Evolutionary conservation across 1,140 invertebrate genomes (phyloP).

Genomic region (Cotesia typhae): DNA sequence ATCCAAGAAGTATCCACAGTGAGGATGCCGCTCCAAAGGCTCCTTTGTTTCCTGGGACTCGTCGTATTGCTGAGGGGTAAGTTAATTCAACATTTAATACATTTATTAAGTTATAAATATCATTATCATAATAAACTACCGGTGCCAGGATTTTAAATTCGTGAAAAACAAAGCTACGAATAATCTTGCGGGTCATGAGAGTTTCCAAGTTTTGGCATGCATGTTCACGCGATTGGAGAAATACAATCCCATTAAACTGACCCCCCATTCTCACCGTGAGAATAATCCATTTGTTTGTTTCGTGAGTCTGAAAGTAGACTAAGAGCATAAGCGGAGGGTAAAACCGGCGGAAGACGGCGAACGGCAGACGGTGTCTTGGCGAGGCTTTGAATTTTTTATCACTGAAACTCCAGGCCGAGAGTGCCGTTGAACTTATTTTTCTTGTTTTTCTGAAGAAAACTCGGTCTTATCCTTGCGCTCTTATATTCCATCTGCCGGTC

Average conservation of each 20-base stretch:
- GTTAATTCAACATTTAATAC: not conserved
- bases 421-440: not conserved
- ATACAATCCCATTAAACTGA: constrained; percentile 11
- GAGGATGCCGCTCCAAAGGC: constrained; percentile 9
- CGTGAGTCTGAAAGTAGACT: not conserved
- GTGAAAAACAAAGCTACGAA: not conserved
- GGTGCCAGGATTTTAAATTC: no score
- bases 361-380: constrained; percentile 15
- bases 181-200: constrained; percentile 5
- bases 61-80: constrained; percentile 1
- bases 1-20: constrained; percentile 8
- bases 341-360: not conserved
- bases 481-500: not conserved
- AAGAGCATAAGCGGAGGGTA: no score
- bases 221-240: not conserved
- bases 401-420: constrained; percentile 3
- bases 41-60: constrained; percentile 21
- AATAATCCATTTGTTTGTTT: constrained; percentile 30
- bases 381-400: constrained; percentile 13
- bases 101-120: not conserved
- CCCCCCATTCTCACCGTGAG: constrained; percentile 10
- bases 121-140: no score
- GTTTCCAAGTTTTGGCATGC: not conserved
- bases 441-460: constrained; percentile 2
- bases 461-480: not conserved